Evolutionary conservation across 2,113 vertebrate species (phyloP).

Genomic region (Albula glossodonta): DNA sequence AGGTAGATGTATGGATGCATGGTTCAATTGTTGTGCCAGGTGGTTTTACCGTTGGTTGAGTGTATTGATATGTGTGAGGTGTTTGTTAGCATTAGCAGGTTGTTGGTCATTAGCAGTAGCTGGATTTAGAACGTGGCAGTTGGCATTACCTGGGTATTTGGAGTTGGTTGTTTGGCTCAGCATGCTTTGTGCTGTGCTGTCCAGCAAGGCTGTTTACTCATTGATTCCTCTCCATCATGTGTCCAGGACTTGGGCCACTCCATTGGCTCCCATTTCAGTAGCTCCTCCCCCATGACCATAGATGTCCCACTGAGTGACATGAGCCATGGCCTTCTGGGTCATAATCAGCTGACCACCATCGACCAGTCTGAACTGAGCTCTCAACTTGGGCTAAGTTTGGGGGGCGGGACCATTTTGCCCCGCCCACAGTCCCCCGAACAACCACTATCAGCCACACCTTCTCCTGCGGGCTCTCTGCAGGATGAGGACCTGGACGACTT

Average conservation of each 20-base stretch:
- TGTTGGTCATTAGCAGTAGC: too few relatives aligned
- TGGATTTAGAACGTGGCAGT: too few relatives aligned
- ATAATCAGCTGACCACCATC: constrained; percentile 85
- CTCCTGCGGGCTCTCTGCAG: constrained; percentile 82
- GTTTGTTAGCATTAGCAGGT: too few relatives aligned
- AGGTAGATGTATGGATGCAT: too few relatives aligned
- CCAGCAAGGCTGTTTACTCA: background rate
- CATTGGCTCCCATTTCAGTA: constrained; percentile 83
- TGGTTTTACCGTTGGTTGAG: too few relatives aligned
- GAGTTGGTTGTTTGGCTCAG: too few relatives aligned
- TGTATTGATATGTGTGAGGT: too few relatives aligned
- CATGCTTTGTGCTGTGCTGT: too few relatives aligned
- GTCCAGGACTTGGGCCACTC: constrained; percentile 83
- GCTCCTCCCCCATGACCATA: constrained; percentile 85
- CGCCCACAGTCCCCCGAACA: constrained; percentile 78
- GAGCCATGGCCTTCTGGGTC: constrained; percentile 77
- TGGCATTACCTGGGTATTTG: too few relatives aligned
- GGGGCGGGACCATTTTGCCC: constrained; percentile 74
- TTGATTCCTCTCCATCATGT: background rate
- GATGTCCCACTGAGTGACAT: constrained; percentile 83
- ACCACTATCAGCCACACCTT: constrained; percentile 77
- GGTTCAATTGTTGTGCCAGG: too few relatives aligned
- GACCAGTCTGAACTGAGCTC: constrained; percentile 89
- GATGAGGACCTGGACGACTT: constrained; percentile 88
- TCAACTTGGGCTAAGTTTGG: constrained; percentile 84